Conservation (phyloP, 1,140 invertebrate genomes). For the Dufourea novaeangliae region DNA sequence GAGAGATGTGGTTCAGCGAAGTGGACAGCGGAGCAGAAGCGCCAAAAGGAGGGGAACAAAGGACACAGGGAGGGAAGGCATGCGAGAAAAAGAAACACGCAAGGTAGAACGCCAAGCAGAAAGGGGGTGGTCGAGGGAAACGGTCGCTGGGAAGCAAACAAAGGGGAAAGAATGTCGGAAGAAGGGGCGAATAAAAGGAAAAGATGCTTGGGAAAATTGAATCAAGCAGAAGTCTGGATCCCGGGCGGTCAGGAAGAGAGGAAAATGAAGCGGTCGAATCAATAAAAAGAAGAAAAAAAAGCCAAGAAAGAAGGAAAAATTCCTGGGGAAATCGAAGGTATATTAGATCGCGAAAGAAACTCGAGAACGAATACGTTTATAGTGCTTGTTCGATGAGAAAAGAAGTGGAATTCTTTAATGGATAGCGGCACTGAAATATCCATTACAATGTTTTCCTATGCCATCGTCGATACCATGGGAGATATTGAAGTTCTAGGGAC, state of each 20-base stretch:
- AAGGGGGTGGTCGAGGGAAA: not conserved
- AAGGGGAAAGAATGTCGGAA: no score
- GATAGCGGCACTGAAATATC: no score
- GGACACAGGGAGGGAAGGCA: not conserved
- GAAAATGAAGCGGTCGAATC: slow-evolving; percentile 6
- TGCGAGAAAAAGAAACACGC: not conserved
- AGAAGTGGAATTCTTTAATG: no score
- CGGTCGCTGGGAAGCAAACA: not conserved
- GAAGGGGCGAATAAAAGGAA: not conserved
- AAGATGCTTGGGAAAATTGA: not conserved
- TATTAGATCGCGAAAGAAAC: not conserved
- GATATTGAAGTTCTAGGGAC: no score
- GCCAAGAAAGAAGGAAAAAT: not conserved
- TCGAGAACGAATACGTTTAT: not conserved
- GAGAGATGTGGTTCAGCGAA: not conserved
- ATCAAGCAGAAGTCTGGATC: not conserved
- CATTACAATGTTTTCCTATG: no score
- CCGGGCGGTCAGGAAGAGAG: not conserved
- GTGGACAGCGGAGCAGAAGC: no score
- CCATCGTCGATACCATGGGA: no score
- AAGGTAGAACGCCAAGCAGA: not conserved
- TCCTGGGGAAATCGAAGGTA: slow-evolving; percentile 5
- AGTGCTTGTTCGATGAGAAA: not conserved
- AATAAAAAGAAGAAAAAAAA: no score
- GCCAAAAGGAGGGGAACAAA: not conserved